Evolutionary conservation across 2,113 vertebrate species (phyloP).

Genomic region (Tringa solitaria): DNA sequence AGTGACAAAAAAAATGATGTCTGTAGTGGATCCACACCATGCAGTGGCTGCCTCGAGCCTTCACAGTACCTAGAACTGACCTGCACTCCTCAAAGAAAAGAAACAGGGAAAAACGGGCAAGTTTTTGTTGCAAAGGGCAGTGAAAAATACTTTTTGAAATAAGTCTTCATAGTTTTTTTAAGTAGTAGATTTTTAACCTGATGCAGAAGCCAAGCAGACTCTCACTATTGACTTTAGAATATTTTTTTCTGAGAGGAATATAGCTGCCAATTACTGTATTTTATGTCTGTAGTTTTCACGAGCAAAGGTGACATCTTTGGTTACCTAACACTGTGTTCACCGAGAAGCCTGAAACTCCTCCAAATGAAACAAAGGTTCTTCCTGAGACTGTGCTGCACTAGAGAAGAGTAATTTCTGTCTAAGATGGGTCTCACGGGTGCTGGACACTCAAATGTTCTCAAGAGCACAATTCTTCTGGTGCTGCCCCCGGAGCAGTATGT

Average conservation of each 20-base stretch:
- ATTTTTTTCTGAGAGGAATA: not conserved
- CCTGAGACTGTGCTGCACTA: not conserved
- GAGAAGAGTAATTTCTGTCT: not conserved
- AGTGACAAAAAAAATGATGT: not conserved
- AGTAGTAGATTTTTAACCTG: not conserved
- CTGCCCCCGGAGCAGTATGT: not conserved
- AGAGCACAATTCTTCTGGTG: not conserved
- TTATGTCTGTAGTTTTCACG: not conserved
- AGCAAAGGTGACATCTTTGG: not conserved
- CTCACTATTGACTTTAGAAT: not conserved
- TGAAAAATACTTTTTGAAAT: not conserved
- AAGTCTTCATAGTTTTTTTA: not conserved
- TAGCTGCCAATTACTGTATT: not conserved
- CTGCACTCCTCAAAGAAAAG: not conserved
- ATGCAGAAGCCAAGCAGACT: not conserved
- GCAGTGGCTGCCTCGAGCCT: not conserved
- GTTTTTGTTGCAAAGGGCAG: not conserved
- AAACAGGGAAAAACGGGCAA: not conserved
- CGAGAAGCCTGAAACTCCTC: not conserved
- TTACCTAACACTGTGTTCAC: not conserved
- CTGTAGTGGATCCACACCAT: not conserved
- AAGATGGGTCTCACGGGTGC: not conserved
- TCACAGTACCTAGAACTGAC: not conserved
- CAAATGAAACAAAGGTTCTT: not conserved
- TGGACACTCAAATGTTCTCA: not conserved